Evolutionary conservation across 2,797 vertebrate genomes (phyloP).

Genomic region (Vipera ursinii): DNA sequence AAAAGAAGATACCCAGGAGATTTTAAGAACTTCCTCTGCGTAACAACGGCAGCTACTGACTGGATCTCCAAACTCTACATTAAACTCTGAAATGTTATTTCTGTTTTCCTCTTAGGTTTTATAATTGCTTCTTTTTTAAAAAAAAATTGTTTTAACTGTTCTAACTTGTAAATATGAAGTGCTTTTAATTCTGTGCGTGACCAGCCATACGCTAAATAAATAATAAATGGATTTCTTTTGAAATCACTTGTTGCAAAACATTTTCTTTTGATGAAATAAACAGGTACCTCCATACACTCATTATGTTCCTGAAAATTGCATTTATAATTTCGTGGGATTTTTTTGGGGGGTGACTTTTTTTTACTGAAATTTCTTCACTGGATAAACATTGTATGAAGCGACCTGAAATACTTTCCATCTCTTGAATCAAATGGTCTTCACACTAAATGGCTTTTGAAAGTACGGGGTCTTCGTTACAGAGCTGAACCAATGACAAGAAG

Average conservation of each 20-base stretch:
- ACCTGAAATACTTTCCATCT: background rate
- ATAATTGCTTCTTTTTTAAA: too few relatives aligned
- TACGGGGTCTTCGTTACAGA: background rate
- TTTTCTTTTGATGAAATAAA: background rate
- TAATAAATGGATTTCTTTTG: background rate
- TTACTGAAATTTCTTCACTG: background rate
- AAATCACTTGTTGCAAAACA: background rate
- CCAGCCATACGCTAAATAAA: too few relatives aligned
- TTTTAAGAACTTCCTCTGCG: too few relatives aligned
- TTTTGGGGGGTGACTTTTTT: background rate
- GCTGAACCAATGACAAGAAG: background rate
- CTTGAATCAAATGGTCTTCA: background rate
- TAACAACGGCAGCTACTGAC: too few relatives aligned
- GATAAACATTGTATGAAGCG: background rate
- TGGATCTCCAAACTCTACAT: too few relatives aligned
- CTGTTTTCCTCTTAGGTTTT: too few relatives aligned
- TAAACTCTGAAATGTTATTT: too few relatives aligned
- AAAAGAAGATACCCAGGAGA: too few relatives aligned
- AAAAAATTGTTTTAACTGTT: too few relatives aligned
- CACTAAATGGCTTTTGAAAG: background rate
- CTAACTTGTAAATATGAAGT: too few relatives aligned
- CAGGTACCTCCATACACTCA: background rate
- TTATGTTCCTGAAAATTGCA: background rate
- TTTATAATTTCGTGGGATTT: background rate
- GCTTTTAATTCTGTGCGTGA: too few relatives aligned